Conservation (phyloP, 30 jellyfish, hydroid and myxozoan species). For the Clytia hemisphaerica region DNA sequence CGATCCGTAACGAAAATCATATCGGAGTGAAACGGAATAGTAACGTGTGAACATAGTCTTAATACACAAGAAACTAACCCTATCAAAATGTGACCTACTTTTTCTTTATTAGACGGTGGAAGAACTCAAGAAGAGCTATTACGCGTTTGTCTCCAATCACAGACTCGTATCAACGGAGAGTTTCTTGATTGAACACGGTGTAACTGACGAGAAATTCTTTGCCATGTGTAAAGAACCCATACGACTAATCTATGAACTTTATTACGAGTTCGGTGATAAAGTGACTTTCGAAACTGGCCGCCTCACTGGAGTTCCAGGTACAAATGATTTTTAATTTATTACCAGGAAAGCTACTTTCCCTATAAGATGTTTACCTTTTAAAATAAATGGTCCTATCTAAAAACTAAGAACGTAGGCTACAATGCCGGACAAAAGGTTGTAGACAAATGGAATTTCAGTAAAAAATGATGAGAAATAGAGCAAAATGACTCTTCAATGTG, state of each 20-base stretch:
- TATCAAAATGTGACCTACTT: no score
- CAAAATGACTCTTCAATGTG: no score
- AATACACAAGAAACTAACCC: no score
- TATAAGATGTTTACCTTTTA: neutral
- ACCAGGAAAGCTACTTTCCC: neutral
- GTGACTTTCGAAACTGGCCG: conserved; percentile 68
- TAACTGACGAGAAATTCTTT: conserved; percentile 44
- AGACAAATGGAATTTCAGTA: no score
- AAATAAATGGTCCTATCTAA: neutral
- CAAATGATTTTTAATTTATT: neutral
- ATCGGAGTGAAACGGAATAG: no score
- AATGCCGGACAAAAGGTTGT: no score
- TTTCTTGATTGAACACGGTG: conserved; percentile 59
- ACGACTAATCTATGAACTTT: conserved; percentile 48
- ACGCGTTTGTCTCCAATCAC: conserved; percentile 39
- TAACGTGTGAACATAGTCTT: no score
- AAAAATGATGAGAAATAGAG: no score
- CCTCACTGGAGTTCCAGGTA: conserved; percentile 80
- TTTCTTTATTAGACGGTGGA: conserved; percentile 23
- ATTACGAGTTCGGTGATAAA: conserved; percentile 75
- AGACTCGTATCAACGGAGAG: conserved; percentile 55
- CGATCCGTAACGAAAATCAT: no score
- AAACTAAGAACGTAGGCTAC: neutral
- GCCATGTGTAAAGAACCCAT: conserved; percentile 55
- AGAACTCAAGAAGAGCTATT: conserved; percentile 41